phyloP scores from a whole-genome alignment of 2,797 vertebrate species.

The Odontamblyopus rebecca region DNA sequence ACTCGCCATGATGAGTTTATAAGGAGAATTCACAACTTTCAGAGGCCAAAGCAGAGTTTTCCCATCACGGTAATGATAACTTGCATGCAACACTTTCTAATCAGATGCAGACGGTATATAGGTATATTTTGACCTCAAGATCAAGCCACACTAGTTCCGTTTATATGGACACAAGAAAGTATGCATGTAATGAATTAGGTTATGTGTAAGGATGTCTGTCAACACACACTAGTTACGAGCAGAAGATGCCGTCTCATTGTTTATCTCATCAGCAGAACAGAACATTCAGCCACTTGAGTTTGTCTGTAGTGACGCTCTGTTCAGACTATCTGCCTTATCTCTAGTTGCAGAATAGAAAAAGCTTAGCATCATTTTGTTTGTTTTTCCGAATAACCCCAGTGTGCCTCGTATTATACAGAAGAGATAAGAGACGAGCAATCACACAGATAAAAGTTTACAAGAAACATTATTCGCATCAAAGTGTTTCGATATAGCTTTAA shows the following conservation, averaged over 20 bases:
- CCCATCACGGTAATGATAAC: too few species aligned
- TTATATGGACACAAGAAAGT: not conserved
- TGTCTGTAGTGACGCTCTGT: conserved; percentile 5
- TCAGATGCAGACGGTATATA: too few species aligned
- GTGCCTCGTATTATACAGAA: conserved; percentile 6
- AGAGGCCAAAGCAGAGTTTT: too few species aligned
- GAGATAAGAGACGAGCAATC: conserved; percentile 20
- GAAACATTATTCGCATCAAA: not conserved
- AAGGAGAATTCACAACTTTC: too few species aligned
- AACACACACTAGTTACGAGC: not conserved
- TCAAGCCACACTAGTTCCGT: not conserved
- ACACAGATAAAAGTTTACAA: conserved; percentile 24
- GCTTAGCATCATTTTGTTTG: conserved; percentile 26
- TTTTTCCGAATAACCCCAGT: conserved; percentile 16
- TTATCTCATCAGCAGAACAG: conserved; percentile 13
- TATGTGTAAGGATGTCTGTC: not conserved
- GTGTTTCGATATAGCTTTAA: not conserved
- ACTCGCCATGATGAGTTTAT: too few species aligned
- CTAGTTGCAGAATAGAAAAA: conserved; percentile 24
- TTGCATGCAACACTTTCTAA: too few species aligned
- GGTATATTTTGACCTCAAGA: too few species aligned
- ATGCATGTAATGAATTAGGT: too few species aligned
- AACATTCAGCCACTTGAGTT: conserved; percentile 18
- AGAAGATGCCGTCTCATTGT: conserved; percentile 5
- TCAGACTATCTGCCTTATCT: conserved; percentile 30